Evolutionary conservation across 2,888 invertebrate genomes (phyloP).

Genomic region (Cantharis flavilabris): DNA sequence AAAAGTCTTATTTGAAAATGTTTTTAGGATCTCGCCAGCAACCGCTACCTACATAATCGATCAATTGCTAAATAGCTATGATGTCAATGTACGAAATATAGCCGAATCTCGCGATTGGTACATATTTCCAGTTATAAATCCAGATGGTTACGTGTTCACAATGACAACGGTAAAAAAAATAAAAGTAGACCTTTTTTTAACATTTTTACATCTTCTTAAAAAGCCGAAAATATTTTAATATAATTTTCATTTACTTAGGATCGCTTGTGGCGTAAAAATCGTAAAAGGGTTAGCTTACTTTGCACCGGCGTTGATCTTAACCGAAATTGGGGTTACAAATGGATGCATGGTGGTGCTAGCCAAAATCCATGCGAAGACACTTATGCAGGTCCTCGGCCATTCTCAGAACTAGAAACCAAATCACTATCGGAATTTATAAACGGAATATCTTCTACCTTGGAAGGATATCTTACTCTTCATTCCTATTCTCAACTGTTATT

Average conservation of each 20-base stretch:
- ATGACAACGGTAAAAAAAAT: slow-evolving; percentile 57
- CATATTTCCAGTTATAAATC: slow-evolving; percentile 73
- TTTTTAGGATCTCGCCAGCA: slow-evolving; percentile 36
- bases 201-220: too few species aligned
- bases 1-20: neutral
- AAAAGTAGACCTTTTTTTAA: too few species aligned
- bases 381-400: slow-evolving; percentile 68
- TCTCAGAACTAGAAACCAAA: slow-evolving; percentile 72
- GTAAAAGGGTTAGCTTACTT: too few species aligned
- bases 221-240: too few species aligned
- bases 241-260: too few species aligned
- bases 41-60: slow-evolving; percentile 62
- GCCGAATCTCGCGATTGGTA: slow-evolving; percentile 75
- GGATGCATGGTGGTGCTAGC: slow-evolving; percentile 58
- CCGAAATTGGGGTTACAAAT: neutral
- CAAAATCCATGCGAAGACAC: slow-evolving; percentile 62
- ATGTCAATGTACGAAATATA: slow-evolving; percentile 60
- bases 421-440: slow-evolving; percentile 61
- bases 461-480: slow-evolving; percentile 73
- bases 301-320: too few species aligned
- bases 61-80: slow-evolving; percentile 65
- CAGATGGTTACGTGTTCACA: slow-evolving; percentile 72
- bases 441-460: slow-evolving; percentile 56
- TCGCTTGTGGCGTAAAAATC: too few species aligned
- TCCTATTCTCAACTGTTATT: slow-evolving; percentile 73